Percentiles rank a stretch among this genome's conserved stretches.
Evolutionary conservation across 2,113 vertebrate species (phyloP).

Genomic region (Ictidomys tridecemlineatus): DNA sequence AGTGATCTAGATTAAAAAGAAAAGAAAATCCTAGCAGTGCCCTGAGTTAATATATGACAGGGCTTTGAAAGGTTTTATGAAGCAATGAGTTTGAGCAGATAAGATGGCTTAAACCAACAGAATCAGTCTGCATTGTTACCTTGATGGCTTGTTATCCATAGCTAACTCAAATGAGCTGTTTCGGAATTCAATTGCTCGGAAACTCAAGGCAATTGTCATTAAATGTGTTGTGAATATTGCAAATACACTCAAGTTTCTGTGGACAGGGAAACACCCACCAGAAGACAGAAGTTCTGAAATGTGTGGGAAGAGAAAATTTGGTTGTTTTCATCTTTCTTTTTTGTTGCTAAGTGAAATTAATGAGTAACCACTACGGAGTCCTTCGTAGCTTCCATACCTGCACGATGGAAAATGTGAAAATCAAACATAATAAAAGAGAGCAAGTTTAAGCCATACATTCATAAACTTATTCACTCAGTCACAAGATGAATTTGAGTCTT

Average conservation of each 20-base stretch:
- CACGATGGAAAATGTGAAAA: conserved; percentile 10
- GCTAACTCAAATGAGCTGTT: conserved; percentile 5
- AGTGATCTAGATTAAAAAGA: not conserved
- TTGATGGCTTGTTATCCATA: not conserved
- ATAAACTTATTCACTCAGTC: not conserved
- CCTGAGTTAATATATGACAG: not conserved
- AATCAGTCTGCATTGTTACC: not conserved
- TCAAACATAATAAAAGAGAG: not conserved
- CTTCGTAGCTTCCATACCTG: conserved; percentile 41
- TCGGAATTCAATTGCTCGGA: not conserved
- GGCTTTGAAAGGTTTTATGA: not conserved
- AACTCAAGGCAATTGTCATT: conserved; percentile 8
- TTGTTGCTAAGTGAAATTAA: conserved; percentile 49
- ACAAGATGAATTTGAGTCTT: not conserved
- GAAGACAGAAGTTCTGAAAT: not conserved
- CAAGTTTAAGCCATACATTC: conserved; percentile 31
- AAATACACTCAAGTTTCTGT: not conserved
- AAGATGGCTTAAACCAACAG: not conserved
- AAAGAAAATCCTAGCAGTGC: not conserved
- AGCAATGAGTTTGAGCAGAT: not conserved
- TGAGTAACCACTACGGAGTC: not conserved
- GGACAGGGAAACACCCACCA: not conserved
- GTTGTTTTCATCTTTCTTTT: conserved; percentile 42
- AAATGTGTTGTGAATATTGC: not conserved
- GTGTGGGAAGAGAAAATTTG: not conserved